Base-by-base conservation (phyloP, 2,888 invertebrate species). In the Dioctria rufipes region DNA sequence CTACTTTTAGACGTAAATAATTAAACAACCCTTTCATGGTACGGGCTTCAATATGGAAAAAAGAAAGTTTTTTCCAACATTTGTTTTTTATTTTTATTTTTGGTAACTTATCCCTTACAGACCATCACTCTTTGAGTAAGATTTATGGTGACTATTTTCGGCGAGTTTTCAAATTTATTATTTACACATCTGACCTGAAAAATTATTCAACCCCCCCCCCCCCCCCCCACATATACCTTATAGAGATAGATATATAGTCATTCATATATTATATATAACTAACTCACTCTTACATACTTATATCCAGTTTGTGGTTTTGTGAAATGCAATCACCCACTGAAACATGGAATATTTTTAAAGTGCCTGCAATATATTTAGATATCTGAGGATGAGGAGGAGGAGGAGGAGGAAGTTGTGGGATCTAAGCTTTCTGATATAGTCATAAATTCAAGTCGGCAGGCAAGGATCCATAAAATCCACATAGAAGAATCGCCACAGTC, bases 141-240 rank as follows among this genome's bases (percentile, higher is more conserved):
- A 77, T 77, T 77, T 61, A 77, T 77, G 63, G 25, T 46, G 77
- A 77, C 77, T 77, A 77, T 77, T 77, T 77, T 77, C 61, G 77
- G 61, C 63, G 77, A 63, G 61, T 63, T 63, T 77, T 77, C 63
- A 77, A 77, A 77, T 77, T 63, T 77, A 77, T 77, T 77, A 77
- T 77, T 77, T 77, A 77, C 77, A 77, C 43, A 63, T 77, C 63
- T 77, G 77, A 77, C 77, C 77, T 77, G 77, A 63, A 77, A 77
- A 73, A 73, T 73, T 51, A 58, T 58, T 60, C 60, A 60, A 73
- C 58, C 40, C 73, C 11, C 5, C 54, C n/a, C n/a, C n/a, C 58
- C 40, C 73, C 11, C 11, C 6, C 11, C 11, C 13, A 43, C 42
- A 13, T 73, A 58, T 60, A 73, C 25, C 42, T 39, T 13, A 8